phyloP scores from a whole-genome alignment of 1,140 invertebrate genomes.

The Lordiphosa mommai region DNA sequence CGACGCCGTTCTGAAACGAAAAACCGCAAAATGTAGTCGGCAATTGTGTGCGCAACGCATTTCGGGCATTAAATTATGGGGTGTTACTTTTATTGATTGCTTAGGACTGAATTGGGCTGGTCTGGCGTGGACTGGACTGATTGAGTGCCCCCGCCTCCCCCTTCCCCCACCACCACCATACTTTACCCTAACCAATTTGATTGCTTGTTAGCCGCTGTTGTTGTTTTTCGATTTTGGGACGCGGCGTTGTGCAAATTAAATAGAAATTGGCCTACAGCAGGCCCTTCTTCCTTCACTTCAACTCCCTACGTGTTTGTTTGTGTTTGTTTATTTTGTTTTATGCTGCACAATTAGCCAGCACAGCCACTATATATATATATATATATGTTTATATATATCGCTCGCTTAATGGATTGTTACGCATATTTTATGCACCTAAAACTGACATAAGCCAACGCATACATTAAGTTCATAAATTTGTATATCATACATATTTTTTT shows the following conservation, averaged over 20 bases:
- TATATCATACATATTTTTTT: not conserved
- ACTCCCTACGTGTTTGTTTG: not conserved
- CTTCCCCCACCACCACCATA: not conserved
- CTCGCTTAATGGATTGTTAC: slow-evolving; percentile 25
- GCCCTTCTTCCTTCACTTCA: not conserved
- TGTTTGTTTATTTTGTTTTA: slow-evolving; percentile 50
- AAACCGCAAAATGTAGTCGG: slow-evolving; percentile 64
- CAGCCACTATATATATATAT: not conserved
- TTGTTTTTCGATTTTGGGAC: slow-evolving; percentile 61
- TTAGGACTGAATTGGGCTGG: not conserved
- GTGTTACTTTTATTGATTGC: slow-evolving; percentile 76
- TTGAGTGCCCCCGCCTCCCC: slow-evolving; percentile 21
- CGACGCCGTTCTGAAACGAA: slow-evolving; percentile 2
- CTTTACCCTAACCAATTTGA: slow-evolving; percentile 18
- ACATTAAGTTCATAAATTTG: not conserved
- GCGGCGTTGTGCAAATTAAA: slow-evolving; percentile 53
- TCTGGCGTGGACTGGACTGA: slow-evolving; percentile 15
- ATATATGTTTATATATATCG: slow-evolving; percentile 4
- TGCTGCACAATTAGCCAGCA: slow-evolving; percentile 54
- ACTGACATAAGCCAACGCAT: slow-evolving; percentile 1
- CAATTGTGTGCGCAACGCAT: slow-evolving; percentile 63
- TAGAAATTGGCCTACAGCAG: slow-evolving; percentile 38
- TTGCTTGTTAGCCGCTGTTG: slow-evolving; percentile 54
- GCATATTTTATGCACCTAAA: slow-evolving; percentile 33
- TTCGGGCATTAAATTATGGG: slow-evolving; percentile 73